Evolutionary conservation across 2,888 invertebrate species (phyloP).

Genomic region (Ernsta delagoae): DNA sequence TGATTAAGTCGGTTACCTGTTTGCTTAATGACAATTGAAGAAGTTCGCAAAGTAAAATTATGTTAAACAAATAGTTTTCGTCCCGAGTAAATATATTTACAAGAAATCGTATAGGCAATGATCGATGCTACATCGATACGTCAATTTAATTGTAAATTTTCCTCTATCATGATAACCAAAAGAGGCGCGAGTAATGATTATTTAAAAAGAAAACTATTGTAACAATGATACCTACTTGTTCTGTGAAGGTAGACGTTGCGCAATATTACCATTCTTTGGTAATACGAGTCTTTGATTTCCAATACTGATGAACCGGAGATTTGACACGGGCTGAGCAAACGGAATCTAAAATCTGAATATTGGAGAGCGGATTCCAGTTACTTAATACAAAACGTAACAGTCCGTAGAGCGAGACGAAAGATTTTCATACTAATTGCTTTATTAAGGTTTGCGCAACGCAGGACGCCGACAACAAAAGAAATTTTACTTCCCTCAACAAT

Average conservation of each 20-base stretch:
- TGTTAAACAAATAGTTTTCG: too few species aligned
- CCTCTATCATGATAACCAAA: background rate
- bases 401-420: conserved; percentile 60
- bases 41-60: background rate
- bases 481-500: conserved; percentile 47
- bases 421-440: conserved; percentile 69
- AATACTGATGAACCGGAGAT: conserved; percentile 33
- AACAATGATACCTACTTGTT: conserved; percentile 6
- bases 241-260: conserved; percentile 12
- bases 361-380: conserved; percentile 39
- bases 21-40: background rate
- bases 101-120: too few species aligned
- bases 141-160: too few species aligned
- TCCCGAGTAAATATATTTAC: too few species aligned
- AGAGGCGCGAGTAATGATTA: background rate
- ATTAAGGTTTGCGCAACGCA: conserved; percentile 56
- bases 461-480: conserved; percentile 52
- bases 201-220: background rate
- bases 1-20: conserved; percentile 5
- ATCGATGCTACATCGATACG: too few species aligned
- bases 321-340: conserved; percentile 29
- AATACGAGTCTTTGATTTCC: conserved; percentile 29
- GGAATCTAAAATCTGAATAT: conserved; percentile 35
- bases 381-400: conserved; percentile 50
- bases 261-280: conserved; percentile 31